Conservation (phyloP, 2,888 invertebrate genomes). For the Drepana falcataria region DNA sequence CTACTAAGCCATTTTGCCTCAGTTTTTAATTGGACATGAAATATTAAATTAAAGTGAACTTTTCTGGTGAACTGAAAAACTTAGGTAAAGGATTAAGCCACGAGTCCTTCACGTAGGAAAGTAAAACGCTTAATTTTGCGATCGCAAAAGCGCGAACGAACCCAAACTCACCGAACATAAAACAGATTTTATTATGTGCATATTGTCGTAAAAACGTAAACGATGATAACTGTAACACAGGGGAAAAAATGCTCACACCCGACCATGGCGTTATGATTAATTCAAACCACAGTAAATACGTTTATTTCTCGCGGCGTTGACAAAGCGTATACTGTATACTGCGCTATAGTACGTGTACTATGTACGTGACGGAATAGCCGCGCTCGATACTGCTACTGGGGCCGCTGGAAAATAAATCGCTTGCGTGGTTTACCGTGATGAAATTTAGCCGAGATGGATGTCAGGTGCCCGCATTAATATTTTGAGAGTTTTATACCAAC, state of each 20-base stretch:
- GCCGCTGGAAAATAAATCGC: slow-evolving; percentile 16
- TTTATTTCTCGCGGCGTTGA: slow-evolving; percentile 33
- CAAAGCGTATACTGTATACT: slow-evolving; percentile 15
- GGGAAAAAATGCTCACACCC: slow-evolving; percentile 13
- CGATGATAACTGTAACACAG: slow-evolving; percentile 2
- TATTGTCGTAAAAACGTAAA: slow-evolving; percentile 3
- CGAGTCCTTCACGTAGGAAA: not conserved
- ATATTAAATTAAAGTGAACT: not conserved
- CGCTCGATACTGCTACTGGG: slow-evolving; percentile 16
- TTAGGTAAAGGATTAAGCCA: too few species aligned
- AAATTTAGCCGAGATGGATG: slow-evolving; percentile 10
- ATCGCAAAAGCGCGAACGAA: not conserved
- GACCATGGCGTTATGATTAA: slow-evolving; percentile 29
- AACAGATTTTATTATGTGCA: slow-evolving; percentile 3
- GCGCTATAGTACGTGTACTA: slow-evolving; percentile 7
- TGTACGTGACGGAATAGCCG: slow-evolving; percentile 30
- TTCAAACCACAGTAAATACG: slow-evolving; percentile 33
- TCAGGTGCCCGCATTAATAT: slow-evolving; percentile 2
- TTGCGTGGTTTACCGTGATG: slow-evolving; percentile 18
- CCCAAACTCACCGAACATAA: not conserved
- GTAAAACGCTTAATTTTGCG: not conserved
- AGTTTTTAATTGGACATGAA: too few species aligned
- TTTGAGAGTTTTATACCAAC: not conserved
- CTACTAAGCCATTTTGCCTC: too few species aligned
- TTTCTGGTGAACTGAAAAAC: not conserved